These are phyloP conservation scores for Phaenicophaeus curvirostris DNA, from an alignment of 2,797 vertebrate species.

Conservation along the genomic window DNA sequence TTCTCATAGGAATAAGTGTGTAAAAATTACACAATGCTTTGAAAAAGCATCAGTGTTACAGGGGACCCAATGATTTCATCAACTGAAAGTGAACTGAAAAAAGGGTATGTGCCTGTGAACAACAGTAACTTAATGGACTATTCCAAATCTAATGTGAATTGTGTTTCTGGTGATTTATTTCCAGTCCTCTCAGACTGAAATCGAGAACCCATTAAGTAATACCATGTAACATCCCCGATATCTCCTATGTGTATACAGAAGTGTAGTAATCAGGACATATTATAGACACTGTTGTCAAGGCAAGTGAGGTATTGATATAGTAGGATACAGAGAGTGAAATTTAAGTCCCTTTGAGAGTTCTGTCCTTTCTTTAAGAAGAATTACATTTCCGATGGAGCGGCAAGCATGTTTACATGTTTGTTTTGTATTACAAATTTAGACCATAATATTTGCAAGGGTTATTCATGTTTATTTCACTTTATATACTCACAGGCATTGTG, in stretches of 20 bases:
- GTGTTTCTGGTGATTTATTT: not conserved
- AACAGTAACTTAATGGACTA: not conserved
- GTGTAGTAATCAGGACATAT: not conserved
- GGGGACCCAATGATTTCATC: not conserved
- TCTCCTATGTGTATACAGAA: not conserved
- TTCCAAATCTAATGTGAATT: not conserved
- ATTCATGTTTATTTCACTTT: not conserved
- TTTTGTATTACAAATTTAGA: not conserved
- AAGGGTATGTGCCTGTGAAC: not conserved
- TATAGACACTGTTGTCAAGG: not conserved
- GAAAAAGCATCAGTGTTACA: not conserved
- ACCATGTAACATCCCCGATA: not conserved
- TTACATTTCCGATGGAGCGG: not conserved
- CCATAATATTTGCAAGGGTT: not conserved
- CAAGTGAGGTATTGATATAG: not conserved
- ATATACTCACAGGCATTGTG: not conserved
- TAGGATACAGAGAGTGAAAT: not conserved
- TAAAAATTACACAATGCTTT: not conserved
- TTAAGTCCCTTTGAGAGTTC: not conserved
- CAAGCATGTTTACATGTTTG: not conserved
- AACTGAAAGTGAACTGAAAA: not conserved
- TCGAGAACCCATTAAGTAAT: not conserved
- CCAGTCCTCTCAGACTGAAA: not conserved
- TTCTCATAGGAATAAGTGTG: not conserved
- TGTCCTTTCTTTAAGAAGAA: not conserved